Evolutionary conservation across 2,888 invertebrate genomes (phyloP).

Genomic region (Drosophila peninsularis): DNA sequence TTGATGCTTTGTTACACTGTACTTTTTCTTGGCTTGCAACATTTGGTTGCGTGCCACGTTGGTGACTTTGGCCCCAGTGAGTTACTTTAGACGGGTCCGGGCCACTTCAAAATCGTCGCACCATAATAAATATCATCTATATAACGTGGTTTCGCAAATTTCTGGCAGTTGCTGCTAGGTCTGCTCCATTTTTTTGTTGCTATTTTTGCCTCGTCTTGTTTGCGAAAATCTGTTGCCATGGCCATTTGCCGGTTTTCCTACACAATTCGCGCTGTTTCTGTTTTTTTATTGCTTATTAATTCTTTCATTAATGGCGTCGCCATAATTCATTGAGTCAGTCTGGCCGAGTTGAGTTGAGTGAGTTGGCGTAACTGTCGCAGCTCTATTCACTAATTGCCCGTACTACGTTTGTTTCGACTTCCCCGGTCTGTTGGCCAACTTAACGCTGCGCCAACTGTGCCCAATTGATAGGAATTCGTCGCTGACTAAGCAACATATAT

Average conservation of each 20-base stretch:
- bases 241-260: slow-evolving; percentile 72
- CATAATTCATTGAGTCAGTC: slow-evolving; percentile 65
- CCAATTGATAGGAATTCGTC: slow-evolving; percentile 56
- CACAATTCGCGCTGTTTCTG: slow-evolving; percentile 58
- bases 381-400: slow-evolving; percentile 54
- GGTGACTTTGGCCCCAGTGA: slow-evolving; percentile 21
- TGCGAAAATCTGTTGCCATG: slow-evolving; percentile 68
- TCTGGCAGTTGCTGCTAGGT: slow-evolving; percentile 31
- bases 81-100: slow-evolving; percentile 26
- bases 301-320: slow-evolving; percentile 63
- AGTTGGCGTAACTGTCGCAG: slow-evolving; percentile 45
- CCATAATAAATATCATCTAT: slow-evolving; percentile 34
- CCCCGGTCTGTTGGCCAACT: slow-evolving; percentile 29
- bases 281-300: slow-evolving; percentile 60
- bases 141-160: slow-evolving; percentile 64
- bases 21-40: slow-evolving; percentile 31
- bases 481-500: slow-evolving; percentile 54
- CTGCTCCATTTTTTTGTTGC: slow-evolving; percentile 40
- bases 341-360: slow-evolving; percentile 27
- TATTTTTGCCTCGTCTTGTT: slow-evolving; percentile 38
- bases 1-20: slow-evolving; percentile 16
- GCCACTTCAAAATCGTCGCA: slow-evolving; percentile 36
- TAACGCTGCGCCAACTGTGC: slow-evolving; percentile 16
- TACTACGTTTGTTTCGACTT: slow-evolving; percentile 54
- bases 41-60: slow-evolving; percentile 49